Percentiles rank a stretch among this genome's conserved stretches.
Conservation (phyloP, 2,113 vertebrate species). For the Gavialis gangeticus region DNA sequence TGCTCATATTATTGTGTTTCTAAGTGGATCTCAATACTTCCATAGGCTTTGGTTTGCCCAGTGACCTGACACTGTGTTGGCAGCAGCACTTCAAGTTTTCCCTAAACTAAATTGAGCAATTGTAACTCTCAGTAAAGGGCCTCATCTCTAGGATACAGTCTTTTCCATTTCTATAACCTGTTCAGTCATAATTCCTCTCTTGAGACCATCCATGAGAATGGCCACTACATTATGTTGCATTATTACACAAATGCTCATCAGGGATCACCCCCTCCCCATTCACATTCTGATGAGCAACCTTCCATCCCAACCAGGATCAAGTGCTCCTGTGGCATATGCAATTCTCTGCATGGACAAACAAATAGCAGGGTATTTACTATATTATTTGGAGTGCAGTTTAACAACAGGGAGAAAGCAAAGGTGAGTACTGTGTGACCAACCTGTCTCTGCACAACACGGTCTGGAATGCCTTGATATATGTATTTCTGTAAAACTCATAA, state of each 20-base stretch:
- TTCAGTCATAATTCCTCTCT: constrained; percentile 34
- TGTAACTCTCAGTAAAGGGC: background rate
- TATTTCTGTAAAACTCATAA: background rate
- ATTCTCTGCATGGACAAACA: fast-evolving
- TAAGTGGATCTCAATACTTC: background rate
- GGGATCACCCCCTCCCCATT: constrained; percentile 50
- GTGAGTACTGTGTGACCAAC: background rate
- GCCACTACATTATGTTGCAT: constrained; percentile 19
- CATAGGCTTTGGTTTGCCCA: background rate
- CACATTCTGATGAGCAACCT: constrained; percentile 1
- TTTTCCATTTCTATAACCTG: fast-evolving
- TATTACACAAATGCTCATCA: background rate
- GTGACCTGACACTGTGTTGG: background rate
- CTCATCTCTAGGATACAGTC: background rate
- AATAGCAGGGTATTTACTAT: background rate
- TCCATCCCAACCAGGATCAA: constrained; percentile 2
- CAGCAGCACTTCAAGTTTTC: background rate
- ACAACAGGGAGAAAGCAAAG: constrained; percentile 35
- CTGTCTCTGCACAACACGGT: constrained; percentile 2
- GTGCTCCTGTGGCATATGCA: fast-evolving
- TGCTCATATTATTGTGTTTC: background rate
- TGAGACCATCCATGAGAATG: constrained; percentile 59
- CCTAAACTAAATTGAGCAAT: background rate
- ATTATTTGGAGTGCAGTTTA: constrained; percentile 54
- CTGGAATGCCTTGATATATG: background rate